phyloP scores from a whole-genome alignment of 2,113 vertebrate species.

The Pachycephala philippinensis region DNA sequence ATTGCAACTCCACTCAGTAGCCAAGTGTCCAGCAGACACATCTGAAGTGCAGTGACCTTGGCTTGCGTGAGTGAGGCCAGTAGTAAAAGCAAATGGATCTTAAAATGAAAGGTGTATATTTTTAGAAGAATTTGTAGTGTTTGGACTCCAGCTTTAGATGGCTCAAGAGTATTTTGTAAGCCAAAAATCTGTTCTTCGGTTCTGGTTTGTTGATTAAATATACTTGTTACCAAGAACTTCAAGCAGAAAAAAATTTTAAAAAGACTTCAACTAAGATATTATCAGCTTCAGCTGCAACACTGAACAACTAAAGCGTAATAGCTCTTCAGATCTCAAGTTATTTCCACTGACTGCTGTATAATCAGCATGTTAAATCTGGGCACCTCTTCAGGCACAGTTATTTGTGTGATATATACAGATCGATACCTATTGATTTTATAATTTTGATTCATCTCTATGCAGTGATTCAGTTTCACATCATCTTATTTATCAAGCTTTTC shows the following conservation, averaged over 20 bases:
- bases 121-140: slow-evolving; percentile 23
- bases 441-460: slow-evolving; percentile 60
- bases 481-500: slow-evolving; percentile 54
- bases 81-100: background rate
- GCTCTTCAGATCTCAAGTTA: slow-evolving; percentile 13
- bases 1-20: background rate
- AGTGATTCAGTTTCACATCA: slow-evolving; percentile 30
- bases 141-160: slow-evolving; percentile 1
- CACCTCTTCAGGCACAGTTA: slow-evolving; percentile 53
- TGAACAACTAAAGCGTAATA: background rate
- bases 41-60: background rate
- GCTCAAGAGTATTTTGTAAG: slow-evolving; percentile 22
- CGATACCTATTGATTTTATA: slow-evolving; percentile 68
- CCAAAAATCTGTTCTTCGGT: background rate
- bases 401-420: slow-evolving; percentile 66
- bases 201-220: slow-evolving; percentile 37
- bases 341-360: slow-evolving; percentile 35
- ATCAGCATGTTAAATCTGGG: slow-evolving; percentile 55
- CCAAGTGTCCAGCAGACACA: background rate
- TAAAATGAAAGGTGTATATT: slow-evolving; percentile 15
- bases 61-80: background rate
- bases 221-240: slow-evolving; percentile 24
- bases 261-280: background rate
- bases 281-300: background rate
- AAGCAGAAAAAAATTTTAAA: background rate